phyloP scores from a whole-genome alignment of 2,888 invertebrate species.

The Pachycephus smyrnensis region DNA sequence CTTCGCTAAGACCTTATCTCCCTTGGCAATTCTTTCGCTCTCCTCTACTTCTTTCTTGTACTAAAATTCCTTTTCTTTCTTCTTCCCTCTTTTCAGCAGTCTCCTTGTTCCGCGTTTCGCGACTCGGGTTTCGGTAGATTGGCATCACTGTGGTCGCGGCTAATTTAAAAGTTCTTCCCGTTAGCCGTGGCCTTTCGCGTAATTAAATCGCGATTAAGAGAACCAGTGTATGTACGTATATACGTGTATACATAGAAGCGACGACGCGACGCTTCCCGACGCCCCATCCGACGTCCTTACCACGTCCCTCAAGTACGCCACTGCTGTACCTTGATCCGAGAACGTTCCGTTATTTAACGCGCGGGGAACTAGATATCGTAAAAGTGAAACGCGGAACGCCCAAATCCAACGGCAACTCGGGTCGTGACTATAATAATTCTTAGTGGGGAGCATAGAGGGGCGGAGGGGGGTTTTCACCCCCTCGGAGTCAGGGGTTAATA shows the following conservation, averaged over 20 bases:
- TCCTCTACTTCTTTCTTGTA: background rate
- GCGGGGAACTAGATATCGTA: background rate
- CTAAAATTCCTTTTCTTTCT: background rate
- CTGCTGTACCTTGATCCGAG: background rate
- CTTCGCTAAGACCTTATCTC: background rate
- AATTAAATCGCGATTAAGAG: conserved; percentile 8
- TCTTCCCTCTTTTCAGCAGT: background rate
- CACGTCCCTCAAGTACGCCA: background rate
- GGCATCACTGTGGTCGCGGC: background rate
- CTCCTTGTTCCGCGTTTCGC: background rate
- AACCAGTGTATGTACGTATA: background rate
- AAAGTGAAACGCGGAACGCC: background rate
- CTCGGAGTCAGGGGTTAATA: background rate
- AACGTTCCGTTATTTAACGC: background rate
- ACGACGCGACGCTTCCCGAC: background rate
- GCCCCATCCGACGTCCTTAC: background rate
- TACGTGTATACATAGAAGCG: background rate
- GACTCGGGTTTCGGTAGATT: background rate
- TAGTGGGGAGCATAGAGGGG: background rate
- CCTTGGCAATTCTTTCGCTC: background rate
- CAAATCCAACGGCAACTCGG: background rate
- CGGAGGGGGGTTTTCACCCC: background rate
- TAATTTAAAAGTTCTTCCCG: conserved; percentile 6
- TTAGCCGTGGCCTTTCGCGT: conserved; percentile 1
- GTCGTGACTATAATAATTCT: background rate